Percentiles rank a stretch among this genome's conserved stretches.
Evolutionary conservation across 1,140 invertebrate species (phyloP).

Genomic region (Drosophila ercepeae): DNA sequence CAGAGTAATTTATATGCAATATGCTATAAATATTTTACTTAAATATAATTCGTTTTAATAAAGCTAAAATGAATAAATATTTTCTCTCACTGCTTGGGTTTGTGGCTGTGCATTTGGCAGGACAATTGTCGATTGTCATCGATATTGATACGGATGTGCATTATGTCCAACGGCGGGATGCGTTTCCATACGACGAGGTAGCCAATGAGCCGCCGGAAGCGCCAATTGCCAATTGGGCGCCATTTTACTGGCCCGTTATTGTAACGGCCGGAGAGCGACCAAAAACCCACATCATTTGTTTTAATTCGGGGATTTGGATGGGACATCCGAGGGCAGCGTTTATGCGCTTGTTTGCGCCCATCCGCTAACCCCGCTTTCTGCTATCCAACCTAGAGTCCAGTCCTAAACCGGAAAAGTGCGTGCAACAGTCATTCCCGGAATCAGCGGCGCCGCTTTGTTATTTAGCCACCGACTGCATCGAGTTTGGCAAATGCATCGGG

Average conservation of each 20-base stretch:
- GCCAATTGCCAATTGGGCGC: slow-evolving; percentile 79
- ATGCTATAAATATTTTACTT: too few relatives aligned
- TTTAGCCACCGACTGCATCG: slow-evolving; percentile 48
- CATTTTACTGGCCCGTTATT: slow-evolving; percentile 50
- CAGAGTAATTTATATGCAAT: too few relatives aligned
- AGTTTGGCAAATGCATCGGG: background rate
- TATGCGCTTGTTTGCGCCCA: slow-evolving; percentile 76
- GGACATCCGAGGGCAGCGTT: slow-evolving; percentile 35
- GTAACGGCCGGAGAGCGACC: slow-evolving; percentile 18
- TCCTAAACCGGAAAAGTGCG: slow-evolving; percentile 57
- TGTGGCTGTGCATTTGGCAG: slow-evolving; percentile 67
- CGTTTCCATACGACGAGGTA: slow-evolving; percentile 40
- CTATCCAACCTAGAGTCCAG: too few relatives aligned
- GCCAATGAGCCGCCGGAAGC: slow-evolving; percentile 78
- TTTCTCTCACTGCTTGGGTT: slow-evolving; percentile 20
- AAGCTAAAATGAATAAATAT: too few relatives aligned
- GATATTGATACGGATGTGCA: slow-evolving; percentile 77
- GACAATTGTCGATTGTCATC: slow-evolving; percentile 73
- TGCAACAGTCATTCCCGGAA: slow-evolving; percentile 56
- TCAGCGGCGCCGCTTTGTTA: slow-evolving; percentile 65
- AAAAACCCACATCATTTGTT: slow-evolving; percentile 76
- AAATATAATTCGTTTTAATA: too few relatives aligned
- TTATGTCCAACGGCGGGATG: slow-evolving; percentile 50
- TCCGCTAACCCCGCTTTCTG: slow-evolving; percentile 25
- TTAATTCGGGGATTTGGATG: slow-evolving; percentile 51